phyloP scores from a whole-genome alignment of 2,113 vertebrate genomes.

The Tenebrosternarchus preto region DNA sequence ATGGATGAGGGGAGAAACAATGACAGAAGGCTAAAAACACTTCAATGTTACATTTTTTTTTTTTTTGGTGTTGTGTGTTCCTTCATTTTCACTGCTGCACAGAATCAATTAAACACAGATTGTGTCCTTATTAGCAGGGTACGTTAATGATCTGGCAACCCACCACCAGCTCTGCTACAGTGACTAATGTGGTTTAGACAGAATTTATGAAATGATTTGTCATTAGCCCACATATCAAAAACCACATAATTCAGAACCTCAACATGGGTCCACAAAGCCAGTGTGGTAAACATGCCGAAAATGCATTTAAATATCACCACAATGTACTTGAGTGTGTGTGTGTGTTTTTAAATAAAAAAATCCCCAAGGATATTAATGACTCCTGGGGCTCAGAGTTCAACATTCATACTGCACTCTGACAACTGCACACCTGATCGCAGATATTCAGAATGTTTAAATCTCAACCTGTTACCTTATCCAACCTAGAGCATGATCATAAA shows the following conservation, averaged over 20 bases:
- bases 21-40: not conserved
- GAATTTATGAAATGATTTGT: conserved; percentile 56
- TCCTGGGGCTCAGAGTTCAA: no score
- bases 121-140: conserved; percentile 47
- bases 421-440: no score
- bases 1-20: not conserved
- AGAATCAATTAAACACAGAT: conserved; percentile 61
- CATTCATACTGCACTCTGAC: no score
- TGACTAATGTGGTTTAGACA: conserved; percentile 44
- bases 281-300: not conserved
- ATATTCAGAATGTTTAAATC: no score
- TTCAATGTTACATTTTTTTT: conserved; percentile 22
- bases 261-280: not conserved
- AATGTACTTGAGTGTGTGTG: no score
- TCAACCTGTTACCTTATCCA: no score
- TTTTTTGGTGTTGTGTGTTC: conserved; percentile 5
- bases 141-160: conserved; percentile 53
- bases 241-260: conserved; percentile 13
- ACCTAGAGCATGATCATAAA: no score
- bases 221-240: conserved; percentile 49
- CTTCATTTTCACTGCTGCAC: conserved; percentile 55
- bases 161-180: conserved; percentile 29
- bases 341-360: no score
- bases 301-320: not conserved
- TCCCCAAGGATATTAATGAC: no score